These are phyloP conservation scores for Orestias chungarensis DNA, from an alignment of 2,797 vertebrate species.

Conservation along the genomic window DNA sequence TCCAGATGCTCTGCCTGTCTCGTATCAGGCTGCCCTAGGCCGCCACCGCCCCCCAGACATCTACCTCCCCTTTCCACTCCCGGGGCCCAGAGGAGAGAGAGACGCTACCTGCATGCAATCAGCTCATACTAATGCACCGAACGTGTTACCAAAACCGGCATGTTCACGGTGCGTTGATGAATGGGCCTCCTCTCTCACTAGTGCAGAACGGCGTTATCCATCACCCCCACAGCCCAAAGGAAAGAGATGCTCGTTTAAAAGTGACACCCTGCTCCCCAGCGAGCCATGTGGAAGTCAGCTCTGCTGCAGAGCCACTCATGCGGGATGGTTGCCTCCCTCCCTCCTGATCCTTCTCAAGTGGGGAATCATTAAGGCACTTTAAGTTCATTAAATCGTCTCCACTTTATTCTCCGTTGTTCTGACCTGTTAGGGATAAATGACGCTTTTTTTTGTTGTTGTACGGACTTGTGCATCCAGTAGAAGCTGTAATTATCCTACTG, in stretches of 20 bases:
- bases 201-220: constrained; percentile 54
- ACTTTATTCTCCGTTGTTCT: constrained; percentile 54
- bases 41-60: not conserved
- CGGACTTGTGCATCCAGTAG: constrained; percentile 5
- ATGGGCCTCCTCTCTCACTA: constrained; percentile 48
- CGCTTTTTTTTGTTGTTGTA: constrained; percentile 1
- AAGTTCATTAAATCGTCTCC: constrained; percentile 54
- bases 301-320: constrained; percentile 38
- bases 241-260: constrained; percentile 64
- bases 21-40: constrained; percentile 16
- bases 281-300: constrained; percentile 28
- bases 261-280: constrained; percentile 37
- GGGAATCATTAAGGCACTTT: constrained; percentile 36
- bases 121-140: constrained; percentile 25
- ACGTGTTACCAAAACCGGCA: constrained; percentile 12
- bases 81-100: constrained; percentile 38
- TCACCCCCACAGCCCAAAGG: constrained; percentile 50
- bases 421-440: constrained; percentile 33
- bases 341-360: constrained; percentile 35
- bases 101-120: constrained; percentile 48
- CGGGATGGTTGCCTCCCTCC: constrained; percentile 47
- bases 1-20: constrained; percentile 48
- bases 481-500: not conserved
- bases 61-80: constrained; percentile 4
- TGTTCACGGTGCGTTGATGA: constrained; percentile 47